Conservation (phyloP, 2,113 vertebrate genomes). For the Amblyopsis rosae region DNA sequence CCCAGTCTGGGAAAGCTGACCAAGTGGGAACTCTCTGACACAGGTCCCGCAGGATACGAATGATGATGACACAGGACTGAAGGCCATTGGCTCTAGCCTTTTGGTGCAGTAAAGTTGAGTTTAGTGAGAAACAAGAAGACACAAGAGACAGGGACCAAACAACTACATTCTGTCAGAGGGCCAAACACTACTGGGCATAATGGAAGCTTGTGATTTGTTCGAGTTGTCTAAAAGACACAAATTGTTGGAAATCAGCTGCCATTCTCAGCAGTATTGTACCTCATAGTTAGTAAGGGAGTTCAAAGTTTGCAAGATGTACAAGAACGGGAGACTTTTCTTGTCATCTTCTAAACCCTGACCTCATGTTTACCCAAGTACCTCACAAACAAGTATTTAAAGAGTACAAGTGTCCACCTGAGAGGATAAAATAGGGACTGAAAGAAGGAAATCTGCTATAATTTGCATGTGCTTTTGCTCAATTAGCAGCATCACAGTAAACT, state of each 20-base stretch:
- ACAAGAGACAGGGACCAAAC: constrained; percentile 54
- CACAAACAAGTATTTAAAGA: constrained; percentile 74
- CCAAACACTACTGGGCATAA: constrained; percentile 93
- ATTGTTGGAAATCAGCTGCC: constrained; percentile 82
- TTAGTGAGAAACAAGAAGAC: constrained; percentile 68
- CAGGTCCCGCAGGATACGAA: constrained; percentile 96
- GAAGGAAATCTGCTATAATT: constrained; percentile 91
- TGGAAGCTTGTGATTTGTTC: constrained; percentile 87
- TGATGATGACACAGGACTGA: constrained; percentile 98
- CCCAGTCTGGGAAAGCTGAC: constrained; percentile 97
- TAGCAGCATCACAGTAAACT: constrained; percentile 87
- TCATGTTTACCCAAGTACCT: constrained; percentile 67
- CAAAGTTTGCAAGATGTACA: constrained; percentile 95
- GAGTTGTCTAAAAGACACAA: constrained; percentile 47
- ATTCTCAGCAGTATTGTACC: constrained; percentile 97
- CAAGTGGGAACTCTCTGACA: constrained; percentile 96
- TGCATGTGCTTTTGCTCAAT: constrained; percentile 81
- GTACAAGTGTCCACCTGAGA: constrained; percentile 79
- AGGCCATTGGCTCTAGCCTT: constrained; percentile 99
- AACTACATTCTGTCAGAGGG: constrained; percentile 79
- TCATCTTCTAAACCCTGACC: constrained; percentile 93
- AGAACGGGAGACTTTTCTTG: constrained; percentile 82
- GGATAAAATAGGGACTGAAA: constrained; percentile 88
- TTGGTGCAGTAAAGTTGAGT: constrained; percentile 87
- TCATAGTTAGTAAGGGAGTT: constrained; percentile 89